Conservation (phyloP, 1,140 invertebrate species). For the Cydia pomonella region DNA sequence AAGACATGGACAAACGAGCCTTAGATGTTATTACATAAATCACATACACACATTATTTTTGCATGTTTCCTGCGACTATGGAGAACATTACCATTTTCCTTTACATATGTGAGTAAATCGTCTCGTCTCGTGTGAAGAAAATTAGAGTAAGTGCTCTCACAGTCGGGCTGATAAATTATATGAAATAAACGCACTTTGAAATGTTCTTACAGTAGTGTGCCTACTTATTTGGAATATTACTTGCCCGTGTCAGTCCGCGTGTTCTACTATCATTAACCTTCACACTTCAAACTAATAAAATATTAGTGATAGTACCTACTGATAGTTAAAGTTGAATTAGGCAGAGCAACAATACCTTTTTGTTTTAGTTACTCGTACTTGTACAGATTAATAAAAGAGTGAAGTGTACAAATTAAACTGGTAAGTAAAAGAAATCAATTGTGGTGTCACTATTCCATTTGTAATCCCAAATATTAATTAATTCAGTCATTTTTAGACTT, state of each 20-base stretch:
- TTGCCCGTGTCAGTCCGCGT: background rate
- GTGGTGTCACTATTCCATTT: too few species aligned
- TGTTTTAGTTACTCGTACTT: too few species aligned
- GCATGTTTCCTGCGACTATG: background rate
- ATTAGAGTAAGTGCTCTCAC: background rate
- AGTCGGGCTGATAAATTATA: background rate
- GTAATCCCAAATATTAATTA: too few species aligned
- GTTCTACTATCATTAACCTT: background rate
- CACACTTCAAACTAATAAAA: background rate
- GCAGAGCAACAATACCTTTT: too few species aligned
- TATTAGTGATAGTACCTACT: background rate
- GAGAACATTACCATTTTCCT: background rate
- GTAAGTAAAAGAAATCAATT: too few species aligned
- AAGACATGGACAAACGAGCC: too few species aligned
- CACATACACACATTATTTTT: too few species aligned
- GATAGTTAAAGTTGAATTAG: background rate
- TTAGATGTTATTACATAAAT: too few species aligned
- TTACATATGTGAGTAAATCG: background rate
- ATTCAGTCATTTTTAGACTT: too few species aligned
- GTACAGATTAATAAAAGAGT: too few species aligned
- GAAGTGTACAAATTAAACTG: too few species aligned
- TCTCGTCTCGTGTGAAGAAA: background rate
- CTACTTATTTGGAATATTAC: background rate
- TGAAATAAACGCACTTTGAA: background rate
- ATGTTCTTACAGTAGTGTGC: background rate